These are phyloP conservation scores for Lepidonotus clava DNA, from an alignment of 2,888 invertebrate genomes.

Conservation along the genomic window DNA sequence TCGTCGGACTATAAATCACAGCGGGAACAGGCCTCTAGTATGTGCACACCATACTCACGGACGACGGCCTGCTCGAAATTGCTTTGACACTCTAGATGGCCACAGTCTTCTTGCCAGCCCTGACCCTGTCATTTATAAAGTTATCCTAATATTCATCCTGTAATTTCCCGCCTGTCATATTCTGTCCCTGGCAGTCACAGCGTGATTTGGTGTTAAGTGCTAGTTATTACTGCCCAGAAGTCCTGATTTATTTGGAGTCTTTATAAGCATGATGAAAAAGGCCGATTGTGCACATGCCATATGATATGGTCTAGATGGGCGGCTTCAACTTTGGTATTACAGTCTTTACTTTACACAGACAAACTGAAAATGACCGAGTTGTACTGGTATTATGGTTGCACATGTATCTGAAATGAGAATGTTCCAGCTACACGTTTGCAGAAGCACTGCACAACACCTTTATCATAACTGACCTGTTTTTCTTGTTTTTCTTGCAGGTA, in stretches of 20 bases:
- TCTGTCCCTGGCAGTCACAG: slow-evolving; percentile 21
- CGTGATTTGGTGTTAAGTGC: neutral
- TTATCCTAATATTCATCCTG: slow-evolving; percentile 44
- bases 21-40: neutral
- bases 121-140: slow-evolving; percentile 35
- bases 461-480: slow-evolving; percentile 12
- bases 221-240: neutral
- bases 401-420: too few species aligned
- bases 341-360: too few species aligned
- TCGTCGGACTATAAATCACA: slow-evolving; percentile 8
- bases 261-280: slow-evolving; percentile 15
- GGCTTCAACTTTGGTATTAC: neutral
- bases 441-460: too few species aligned
- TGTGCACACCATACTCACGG: neutral
- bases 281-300: neutral
- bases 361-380: too few species aligned
- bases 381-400: too few species aligned
- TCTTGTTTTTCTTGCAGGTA: slow-evolving; percentile 19
- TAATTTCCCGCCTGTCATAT: slow-evolving; percentile 47
- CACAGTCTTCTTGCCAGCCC: neutral
- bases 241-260: neutral
- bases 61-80: neutral
- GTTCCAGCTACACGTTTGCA: too few species aligned
- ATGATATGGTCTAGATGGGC: neutral
- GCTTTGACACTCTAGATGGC: slow-evolving; percentile 41